These are phyloP conservation scores for Tachysurus vachellii DNA, from an alignment of 2,113 vertebrate species.

Conservation along the genomic window DNA sequence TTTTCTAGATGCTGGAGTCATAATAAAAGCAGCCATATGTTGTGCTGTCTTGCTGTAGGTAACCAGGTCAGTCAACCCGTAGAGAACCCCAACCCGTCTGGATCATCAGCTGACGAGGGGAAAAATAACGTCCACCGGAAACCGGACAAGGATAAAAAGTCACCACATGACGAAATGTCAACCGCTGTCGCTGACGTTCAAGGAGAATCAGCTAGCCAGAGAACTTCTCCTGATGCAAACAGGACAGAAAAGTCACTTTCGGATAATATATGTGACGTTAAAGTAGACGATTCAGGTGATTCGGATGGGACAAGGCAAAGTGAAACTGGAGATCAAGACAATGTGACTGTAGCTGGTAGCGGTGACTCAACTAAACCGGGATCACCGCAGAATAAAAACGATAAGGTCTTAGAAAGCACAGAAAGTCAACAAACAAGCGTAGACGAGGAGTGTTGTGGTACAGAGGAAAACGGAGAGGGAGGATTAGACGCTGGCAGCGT, in stretches of 20 bases:
- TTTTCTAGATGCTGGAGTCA: neutral
- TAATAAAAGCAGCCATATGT: neutral
- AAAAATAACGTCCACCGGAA: slow-evolving; percentile 84
- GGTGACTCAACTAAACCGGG: slow-evolving; percentile 78
- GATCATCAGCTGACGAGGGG: slow-evolving; percentile 67
- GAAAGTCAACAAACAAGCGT: slow-evolving; percentile 57
- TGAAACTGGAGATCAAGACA: slow-evolving; percentile 48
- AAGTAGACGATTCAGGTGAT: slow-evolving; percentile 49
- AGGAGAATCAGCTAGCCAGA: slow-evolving; percentile 57
- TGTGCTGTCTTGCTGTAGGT: slow-evolving; percentile 62
- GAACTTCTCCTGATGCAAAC: slow-evolving; percentile 59
- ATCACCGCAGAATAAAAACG: slow-evolving; percentile 72
- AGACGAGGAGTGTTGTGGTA: slow-evolving; percentile 41
- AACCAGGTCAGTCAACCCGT: slow-evolving; percentile 64
- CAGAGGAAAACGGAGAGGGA: slow-evolving; percentile 55
- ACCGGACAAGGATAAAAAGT: slow-evolving; percentile 69
- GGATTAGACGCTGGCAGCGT: slow-evolving; percentile 40
- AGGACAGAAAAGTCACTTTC: slow-evolving; percentile 45
- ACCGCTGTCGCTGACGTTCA: slow-evolving; percentile 58
- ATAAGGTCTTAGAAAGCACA: slow-evolving; percentile 59
- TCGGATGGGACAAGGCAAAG: neutral
- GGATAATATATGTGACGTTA: slow-evolving; percentile 52
- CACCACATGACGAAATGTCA: slow-evolving; percentile 59
- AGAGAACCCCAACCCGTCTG: slow-evolving; percentile 67
- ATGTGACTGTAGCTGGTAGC: slow-evolving; percentile 56